Conservation (phyloP, 2,888 invertebrate species). For the Monochamus alternatus region DNA sequence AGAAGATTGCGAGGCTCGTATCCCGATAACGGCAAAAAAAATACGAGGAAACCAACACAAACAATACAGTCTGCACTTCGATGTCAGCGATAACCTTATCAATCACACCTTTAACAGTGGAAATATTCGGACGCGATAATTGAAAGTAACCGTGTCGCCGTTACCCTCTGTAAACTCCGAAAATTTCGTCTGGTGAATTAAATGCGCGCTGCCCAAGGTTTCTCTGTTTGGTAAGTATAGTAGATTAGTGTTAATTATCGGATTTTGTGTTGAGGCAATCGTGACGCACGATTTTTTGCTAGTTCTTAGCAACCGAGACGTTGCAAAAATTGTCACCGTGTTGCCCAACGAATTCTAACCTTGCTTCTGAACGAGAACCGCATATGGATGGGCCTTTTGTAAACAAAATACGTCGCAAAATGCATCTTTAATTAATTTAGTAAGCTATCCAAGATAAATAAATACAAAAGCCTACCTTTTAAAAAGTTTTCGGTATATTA, state of each 20-base stretch:
- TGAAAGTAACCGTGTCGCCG: background rate
- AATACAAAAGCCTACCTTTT: too few relatives aligned
- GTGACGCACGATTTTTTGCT: background rate
- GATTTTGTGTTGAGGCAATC: background rate
- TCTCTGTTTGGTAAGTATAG: background rate
- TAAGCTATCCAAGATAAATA: too few relatives aligned
- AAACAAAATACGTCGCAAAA: too few relatives aligned
- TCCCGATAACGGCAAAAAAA: too few relatives aligned
- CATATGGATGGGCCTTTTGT: too few relatives aligned
- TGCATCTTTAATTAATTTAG: too few relatives aligned
- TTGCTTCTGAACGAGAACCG: too few relatives aligned
- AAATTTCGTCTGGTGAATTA: background rate
- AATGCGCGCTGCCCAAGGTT: background rate
- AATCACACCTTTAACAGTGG: constrained; percentile 10
- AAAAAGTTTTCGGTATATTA: background rate
- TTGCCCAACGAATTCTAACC: too few relatives aligned
- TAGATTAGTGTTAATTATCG: background rate
- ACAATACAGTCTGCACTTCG: background rate
- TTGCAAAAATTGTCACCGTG: too few relatives aligned
- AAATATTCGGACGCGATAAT: constrained; percentile 4
- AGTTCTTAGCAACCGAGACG: background rate
- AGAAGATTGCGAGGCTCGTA: too few relatives aligned
- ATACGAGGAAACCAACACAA: background rate
- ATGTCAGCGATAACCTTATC: constrained; percentile 19
- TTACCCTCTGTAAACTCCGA: background rate